Percentiles rank a stretch among this genome's conserved stretches.
These are phyloP conservation scores for Sylvia borin DNA, from an alignment of 2,797 vertebrate genomes.

Conservation along the genomic window DNA sequence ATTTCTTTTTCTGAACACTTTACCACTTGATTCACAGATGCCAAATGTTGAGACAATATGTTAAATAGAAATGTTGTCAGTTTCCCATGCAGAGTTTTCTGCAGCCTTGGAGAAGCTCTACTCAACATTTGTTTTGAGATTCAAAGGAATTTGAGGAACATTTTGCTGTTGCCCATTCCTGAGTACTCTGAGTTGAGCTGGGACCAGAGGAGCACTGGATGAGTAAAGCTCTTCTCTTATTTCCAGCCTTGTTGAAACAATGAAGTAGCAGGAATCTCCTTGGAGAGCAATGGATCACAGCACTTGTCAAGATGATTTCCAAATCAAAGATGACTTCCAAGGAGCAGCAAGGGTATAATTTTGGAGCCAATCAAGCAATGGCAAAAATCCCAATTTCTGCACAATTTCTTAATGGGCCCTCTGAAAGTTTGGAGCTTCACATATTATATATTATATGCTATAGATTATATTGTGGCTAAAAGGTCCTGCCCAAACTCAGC, in stretches of 20 bases:
- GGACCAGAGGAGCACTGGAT: neutral
- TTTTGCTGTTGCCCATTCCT: slow-evolving; percentile 43
- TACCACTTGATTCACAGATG: neutral
- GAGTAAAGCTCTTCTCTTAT: slow-evolving; percentile 66
- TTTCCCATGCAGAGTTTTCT: slow-evolving; percentile 10
- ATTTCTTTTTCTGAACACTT: neutral
- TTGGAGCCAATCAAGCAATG: slow-evolving; percentile 21
- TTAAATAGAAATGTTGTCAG: slow-evolving; percentile 12
- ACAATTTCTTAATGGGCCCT: neutral
- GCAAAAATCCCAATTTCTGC: slow-evolving; percentile 28
- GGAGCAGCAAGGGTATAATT: slow-evolving; percentile 14
- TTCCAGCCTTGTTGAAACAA: slow-evolving; percentile 57
- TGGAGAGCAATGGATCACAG: slow-evolving; percentile 61
- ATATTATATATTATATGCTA: neutral
- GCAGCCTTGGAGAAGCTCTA: neutral
- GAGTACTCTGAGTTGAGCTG: neutral
- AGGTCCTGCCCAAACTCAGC: neutral
- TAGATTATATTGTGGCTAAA: neutral
- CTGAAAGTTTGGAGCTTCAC: neutral
- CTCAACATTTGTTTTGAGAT: slow-evolving; percentile 20
- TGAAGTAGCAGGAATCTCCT: slow-evolving; percentile 63
- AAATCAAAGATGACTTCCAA: slow-evolving; percentile 53
- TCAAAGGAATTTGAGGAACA: slow-evolving; percentile 6
- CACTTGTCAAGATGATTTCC: slow-evolving; percentile 60
- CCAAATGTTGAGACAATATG: slow-evolving; percentile 22